A percentile compares a stretch with the other conserved stretches of the same genome.
Evolutionary conservation across 30 jellyfish, hydroid and myxozoan genomes (phyloP).

Genomic region (Aurelia aurita complex sp. Pacific): DNA sequence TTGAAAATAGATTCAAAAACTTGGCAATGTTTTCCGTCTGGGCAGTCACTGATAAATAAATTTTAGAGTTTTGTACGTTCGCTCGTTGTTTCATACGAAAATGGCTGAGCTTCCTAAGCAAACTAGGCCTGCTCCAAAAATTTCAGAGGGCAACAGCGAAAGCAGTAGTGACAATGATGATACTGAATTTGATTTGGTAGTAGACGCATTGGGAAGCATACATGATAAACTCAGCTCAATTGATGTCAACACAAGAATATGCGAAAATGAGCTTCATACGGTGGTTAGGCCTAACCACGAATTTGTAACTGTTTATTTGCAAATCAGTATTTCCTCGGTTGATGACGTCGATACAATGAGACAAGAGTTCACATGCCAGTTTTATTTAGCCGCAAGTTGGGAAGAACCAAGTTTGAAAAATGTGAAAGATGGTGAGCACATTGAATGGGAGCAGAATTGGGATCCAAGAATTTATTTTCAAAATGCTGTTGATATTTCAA

Average conservation of each 20-base stretch:
- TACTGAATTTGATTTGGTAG: constrained; percentile 26
- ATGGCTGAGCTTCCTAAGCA: background rate
- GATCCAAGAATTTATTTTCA: constrained; percentile 84
- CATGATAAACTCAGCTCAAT: constrained; percentile 17
- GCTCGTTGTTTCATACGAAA: background rate
- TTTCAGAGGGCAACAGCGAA: background rate
- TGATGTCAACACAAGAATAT: constrained; percentile 36
- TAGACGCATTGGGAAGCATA: constrained; percentile 38
- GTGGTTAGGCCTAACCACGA: constrained; percentile 54
- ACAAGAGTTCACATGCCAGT: constrained; percentile 83
- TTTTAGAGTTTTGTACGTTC: background rate
- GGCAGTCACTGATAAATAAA: too few species aligned
- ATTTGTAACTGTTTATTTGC: constrained; percentile 49
- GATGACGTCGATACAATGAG: constrained; percentile 77
- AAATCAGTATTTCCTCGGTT: constrained; percentile 60
- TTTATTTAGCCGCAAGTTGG: constrained; percentile 75
- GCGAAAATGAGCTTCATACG: constrained; percentile 44
- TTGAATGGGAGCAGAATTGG: constrained; percentile 80
- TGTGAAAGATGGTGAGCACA: constrained; percentile 12
- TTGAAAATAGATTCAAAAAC: too few species aligned
- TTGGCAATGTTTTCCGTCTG: too few species aligned
- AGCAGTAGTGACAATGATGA: constrained; percentile 5
- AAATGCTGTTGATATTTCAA: constrained; percentile 73
- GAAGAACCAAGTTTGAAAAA: constrained; percentile 52
- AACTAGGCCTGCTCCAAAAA: background rate